phyloP scores from a whole-genome alignment of 2,113 vertebrate species.

The Gallinago undulata region DNA sequence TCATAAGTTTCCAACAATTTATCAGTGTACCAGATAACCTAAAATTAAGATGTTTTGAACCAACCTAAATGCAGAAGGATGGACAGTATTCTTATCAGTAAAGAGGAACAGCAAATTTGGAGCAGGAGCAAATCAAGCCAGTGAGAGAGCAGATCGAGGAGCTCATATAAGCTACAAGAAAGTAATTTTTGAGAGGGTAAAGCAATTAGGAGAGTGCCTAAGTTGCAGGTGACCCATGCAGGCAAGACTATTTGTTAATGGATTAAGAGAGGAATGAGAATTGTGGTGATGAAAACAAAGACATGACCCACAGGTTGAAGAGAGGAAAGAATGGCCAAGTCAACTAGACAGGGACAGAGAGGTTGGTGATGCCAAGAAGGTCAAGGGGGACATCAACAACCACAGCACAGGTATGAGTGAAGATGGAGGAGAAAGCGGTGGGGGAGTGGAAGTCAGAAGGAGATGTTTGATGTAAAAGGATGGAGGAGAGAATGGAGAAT shows the following conservation, averaged over 20 bases:
- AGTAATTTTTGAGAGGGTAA: background rate
- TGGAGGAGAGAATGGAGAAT: background rate
- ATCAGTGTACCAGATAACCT: background rate
- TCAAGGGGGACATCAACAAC: background rate
- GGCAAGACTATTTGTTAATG: slow-evolving; percentile 21
- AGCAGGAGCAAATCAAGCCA: background rate
- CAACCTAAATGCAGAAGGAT: background rate
- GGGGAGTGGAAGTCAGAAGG: background rate
- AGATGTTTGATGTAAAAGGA: background rate
- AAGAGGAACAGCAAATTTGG: background rate
- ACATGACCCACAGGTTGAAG: background rate
- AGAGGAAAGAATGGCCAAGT: slow-evolving; percentile 7
- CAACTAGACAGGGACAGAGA: background rate
- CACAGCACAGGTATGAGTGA: background rate
- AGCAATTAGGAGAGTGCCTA: slow-evolving; percentile 39
- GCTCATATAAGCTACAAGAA: background rate
- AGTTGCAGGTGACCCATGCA: background rate
- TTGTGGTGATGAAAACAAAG: slow-evolving; percentile 22
- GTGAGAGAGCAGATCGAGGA: background rate
- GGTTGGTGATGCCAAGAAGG: background rate
- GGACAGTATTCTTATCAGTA: background rate
- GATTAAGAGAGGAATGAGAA: slow-evolving; percentile 14
- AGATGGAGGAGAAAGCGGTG: background rate
- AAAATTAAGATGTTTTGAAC: background rate
- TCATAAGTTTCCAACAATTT: background rate